Conservation (phyloP, 1,140 invertebrate genomes). For the Temnothorax nylanderi region DNA sequence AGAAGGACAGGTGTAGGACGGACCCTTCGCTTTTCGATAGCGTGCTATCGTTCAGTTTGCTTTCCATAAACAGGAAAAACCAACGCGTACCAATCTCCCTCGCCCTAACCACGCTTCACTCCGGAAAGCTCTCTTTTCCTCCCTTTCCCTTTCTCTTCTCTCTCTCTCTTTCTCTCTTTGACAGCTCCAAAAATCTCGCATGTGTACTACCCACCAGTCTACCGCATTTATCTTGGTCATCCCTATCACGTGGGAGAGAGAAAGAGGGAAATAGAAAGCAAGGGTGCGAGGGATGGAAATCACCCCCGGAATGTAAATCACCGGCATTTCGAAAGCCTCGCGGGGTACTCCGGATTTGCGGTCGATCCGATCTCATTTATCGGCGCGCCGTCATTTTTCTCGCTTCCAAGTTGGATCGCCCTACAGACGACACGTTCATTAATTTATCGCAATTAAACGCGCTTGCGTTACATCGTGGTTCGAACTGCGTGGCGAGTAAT, state of each 20-base stretch:
- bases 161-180: not conserved
- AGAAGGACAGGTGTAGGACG: not conserved
- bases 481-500: not conserved
- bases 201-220: constrained; percentile 11
- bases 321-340: constrained; percentile 39
- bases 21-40: not conserved
- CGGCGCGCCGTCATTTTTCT: constrained; percentile 43
- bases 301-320: constrained; percentile 34
- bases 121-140: not conserved
- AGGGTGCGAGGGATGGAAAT: not conserved
- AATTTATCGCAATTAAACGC: constrained; percentile 38
- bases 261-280: not conserved
- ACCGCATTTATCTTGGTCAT: constrained; percentile 44
- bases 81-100: not conserved
- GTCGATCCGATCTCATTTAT: constrained; percentile 47
- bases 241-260: constrained; percentile 13
- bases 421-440: constrained; percentile 6
- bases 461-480: not conserved
- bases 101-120: not conserved
- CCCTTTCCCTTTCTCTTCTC: not conserved
- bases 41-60: not conserved
- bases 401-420: not conserved
- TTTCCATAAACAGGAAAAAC: constrained; percentile 49
- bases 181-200: constrained; percentile 39
- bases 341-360: constrained; percentile 37